Evolutionary conservation across 2,888 invertebrate species (phyloP).

Genomic region (Trilocha varians): DNA sequence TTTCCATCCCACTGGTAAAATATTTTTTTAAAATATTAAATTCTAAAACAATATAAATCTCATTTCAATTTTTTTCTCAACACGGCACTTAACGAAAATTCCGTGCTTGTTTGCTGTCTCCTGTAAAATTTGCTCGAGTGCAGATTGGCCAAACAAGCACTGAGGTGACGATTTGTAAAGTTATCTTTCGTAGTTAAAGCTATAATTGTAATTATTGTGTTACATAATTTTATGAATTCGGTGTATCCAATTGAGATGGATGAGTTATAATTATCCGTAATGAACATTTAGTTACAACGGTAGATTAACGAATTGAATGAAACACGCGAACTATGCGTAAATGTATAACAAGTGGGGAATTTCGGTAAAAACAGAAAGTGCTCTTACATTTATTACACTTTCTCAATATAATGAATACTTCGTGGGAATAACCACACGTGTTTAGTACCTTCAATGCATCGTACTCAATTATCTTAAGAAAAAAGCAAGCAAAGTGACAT

Average conservation of each 20-base stretch:
- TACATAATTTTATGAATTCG: constrained; percentile 2
- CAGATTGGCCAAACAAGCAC: too few species aligned
- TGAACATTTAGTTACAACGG: neutral
- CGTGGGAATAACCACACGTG: neutral
- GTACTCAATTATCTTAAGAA: too few species aligned
- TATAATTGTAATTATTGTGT: neutral
- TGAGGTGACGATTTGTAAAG: too few species aligned
- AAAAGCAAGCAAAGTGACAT: too few species aligned
- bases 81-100: too few species aligned
- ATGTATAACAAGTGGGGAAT: neutral
- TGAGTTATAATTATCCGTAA: neutral
- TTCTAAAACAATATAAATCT: too few species aligned
- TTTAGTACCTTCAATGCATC: constrained; percentile 3
- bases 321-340: neutral
- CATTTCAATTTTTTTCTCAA: too few species aligned
- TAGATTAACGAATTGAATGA: neutral
- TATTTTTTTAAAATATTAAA: too few species aligned
- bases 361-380: neutral
- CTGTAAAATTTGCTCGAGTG: too few species aligned
- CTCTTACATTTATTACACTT: neutral
- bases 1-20: too few species aligned
- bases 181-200: too few species aligned
- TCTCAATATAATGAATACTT: neutral
- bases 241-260: neutral
- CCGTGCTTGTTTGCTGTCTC: too few species aligned